phyloP scores from a whole-genome alignment of 2,113 vertebrate species.

The Cercocebus atys region DNA sequence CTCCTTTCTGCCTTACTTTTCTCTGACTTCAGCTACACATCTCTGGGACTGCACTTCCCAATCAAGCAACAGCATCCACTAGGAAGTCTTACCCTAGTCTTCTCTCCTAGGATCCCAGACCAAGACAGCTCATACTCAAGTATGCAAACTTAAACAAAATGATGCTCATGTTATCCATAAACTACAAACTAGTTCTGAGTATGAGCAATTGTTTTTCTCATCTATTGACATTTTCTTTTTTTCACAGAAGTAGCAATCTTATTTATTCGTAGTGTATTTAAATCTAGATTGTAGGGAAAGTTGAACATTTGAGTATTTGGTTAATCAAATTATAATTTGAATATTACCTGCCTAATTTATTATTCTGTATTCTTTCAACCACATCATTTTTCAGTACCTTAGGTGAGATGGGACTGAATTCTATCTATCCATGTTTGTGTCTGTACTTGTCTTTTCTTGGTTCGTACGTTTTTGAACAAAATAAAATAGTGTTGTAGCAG shows the following conservation, averaged over 20 bases:
- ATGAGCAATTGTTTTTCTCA: background rate
- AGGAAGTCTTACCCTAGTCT: accelerated
- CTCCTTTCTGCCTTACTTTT: background rate
- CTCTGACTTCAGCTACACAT: background rate
- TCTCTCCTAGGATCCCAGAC: too few relatives aligned
- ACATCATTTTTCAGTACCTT: background rate
- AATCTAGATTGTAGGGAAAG: background rate
- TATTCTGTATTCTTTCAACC: background rate
- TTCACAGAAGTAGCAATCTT: background rate
- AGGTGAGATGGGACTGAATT: background rate
- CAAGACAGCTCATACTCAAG: background rate
- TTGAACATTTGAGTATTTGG: background rate
- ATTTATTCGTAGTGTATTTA: background rate
- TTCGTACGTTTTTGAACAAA: background rate
- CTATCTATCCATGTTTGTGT: background rate
- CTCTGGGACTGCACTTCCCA: too few relatives aligned
- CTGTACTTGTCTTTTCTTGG: background rate
- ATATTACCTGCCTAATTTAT: background rate
- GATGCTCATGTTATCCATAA: background rate
- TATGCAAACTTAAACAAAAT: background rate
- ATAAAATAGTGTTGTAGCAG: background rate
- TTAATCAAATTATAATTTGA: background rate
- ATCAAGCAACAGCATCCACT: accelerated
- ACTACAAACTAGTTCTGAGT: background rate
- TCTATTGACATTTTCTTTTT: background rate